phyloP scores from a whole-genome alignment of 1,140 invertebrate species.

The Aphis gossypii region DNA sequence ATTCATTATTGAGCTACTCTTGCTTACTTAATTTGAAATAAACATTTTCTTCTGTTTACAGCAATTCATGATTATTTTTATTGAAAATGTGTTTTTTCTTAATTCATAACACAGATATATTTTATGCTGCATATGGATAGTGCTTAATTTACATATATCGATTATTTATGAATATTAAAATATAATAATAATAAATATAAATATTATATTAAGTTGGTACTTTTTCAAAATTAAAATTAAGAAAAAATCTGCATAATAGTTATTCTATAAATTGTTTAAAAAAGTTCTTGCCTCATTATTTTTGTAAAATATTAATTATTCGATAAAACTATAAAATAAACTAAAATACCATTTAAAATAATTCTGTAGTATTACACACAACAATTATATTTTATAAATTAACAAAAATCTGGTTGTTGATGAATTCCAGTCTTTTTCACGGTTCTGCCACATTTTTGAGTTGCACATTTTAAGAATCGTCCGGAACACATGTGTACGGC shows the following conservation, averaged over 20 bases:
- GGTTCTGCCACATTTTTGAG: not conserved
- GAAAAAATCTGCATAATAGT: not conserved
- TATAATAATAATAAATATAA: no score
- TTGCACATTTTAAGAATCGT: not conserved
- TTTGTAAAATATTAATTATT: not conserved
- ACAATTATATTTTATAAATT: not conserved
- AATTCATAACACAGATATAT: not conserved
- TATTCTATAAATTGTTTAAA: not conserved
- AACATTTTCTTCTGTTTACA: not conserved
- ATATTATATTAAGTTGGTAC: not conserved
- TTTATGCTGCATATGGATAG: not conserved
- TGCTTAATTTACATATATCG: not conserved
- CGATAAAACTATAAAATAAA: not conserved
- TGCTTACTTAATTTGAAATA: not conserved
- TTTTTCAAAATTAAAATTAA: not conserved
- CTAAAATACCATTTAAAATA: slow-evolving; percentile 21
- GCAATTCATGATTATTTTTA: not conserved
- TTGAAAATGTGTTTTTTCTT: not conserved
- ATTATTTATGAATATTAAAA: not conserved
- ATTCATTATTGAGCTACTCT: not conserved
- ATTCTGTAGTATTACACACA: not conserved
- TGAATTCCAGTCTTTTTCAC: not conserved
- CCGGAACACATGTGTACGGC: not conserved
- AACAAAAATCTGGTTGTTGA: slow-evolving; percentile 20
- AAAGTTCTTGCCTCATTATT: not conserved